Conservation (phyloP, 1,140 invertebrate genomes). For the Heliconius himera region DNA sequence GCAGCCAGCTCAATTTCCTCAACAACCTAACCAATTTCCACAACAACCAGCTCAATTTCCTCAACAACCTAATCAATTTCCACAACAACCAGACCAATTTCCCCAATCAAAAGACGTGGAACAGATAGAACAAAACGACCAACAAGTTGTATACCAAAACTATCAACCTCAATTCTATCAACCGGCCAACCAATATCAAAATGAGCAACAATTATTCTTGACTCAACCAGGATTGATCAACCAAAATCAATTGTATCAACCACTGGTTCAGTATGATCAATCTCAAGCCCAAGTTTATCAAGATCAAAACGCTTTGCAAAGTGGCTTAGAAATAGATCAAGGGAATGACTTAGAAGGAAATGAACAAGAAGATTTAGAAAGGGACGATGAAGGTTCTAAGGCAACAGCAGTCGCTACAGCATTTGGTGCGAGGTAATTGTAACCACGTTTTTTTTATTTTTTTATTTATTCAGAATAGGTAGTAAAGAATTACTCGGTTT, state of each 20-base stretch:
- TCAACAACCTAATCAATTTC: conserved; percentile 34
- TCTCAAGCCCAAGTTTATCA: conserved; percentile 45
- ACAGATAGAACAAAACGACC: conserved; percentile 42
- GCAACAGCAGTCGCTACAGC: conserved; percentile 69
- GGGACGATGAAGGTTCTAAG: conserved; percentile 51
- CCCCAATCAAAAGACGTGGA: conserved; percentile 42
- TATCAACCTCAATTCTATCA: conserved; percentile 48
- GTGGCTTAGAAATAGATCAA: conserved; percentile 67
- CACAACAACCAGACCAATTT: conserved; percentile 41
- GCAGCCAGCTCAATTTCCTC: conserved; percentile 32
- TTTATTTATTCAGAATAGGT: too few relatives aligned
- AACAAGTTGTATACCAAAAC: conserved; percentile 43
- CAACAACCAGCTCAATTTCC: conserved; percentile 43
- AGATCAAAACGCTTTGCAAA: conserved; percentile 64
- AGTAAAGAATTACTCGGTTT: too few relatives aligned
- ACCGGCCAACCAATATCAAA: conserved; percentile 47
- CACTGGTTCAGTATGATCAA: conserved; percentile 43
- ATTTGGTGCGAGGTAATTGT: conserved; percentile 70
- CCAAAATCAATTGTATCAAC: conserved; percentile 51
- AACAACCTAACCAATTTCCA: conserved; percentile 16
- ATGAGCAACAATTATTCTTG: conserved; percentile 44
- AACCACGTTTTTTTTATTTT: too few relatives aligned
- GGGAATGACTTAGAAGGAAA: conserved; percentile 61
- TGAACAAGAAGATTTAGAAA: conserved; percentile 48
- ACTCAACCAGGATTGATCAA: conserved; percentile 44